Percentiles rank a stretch among this genome's conserved stretches.
These are phyloP conservation scores for Ginglymostoma cirratum DNA, from an alignment of 2,113 vertebrate genomes.

Conservation along the genomic window DNA sequence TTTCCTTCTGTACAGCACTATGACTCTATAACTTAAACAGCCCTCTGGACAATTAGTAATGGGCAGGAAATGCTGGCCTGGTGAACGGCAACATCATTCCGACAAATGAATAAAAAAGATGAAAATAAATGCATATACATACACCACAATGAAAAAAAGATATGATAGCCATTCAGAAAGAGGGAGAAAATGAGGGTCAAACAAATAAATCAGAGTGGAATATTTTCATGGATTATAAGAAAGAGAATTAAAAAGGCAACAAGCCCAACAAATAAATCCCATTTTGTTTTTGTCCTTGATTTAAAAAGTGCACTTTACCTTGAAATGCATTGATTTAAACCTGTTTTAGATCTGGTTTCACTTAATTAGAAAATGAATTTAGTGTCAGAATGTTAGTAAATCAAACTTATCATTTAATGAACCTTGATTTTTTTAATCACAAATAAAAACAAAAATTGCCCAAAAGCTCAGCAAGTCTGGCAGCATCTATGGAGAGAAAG, in stretches of 20 bases:
- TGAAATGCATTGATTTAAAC: not conserved
- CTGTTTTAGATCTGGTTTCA: not conserved
- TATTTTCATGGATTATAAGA: not conserved
- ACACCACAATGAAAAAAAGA: not conserved
- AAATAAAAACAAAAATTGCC: too few species aligned
- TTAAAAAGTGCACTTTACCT: not conserved
- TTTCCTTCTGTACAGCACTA: too few species aligned
- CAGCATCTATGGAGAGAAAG: too few species aligned
- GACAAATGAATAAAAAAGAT: not conserved
- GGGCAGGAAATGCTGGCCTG: too few species aligned
- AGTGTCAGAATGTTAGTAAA: not conserved
- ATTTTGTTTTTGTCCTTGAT: not conserved
- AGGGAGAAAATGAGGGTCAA: not conserved
- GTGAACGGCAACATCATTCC: too few species aligned
- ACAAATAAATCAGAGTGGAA: not conserved
- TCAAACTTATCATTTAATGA: not conserved
- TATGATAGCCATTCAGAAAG: not conserved
- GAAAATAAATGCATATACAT: not conserved
- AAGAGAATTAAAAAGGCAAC: not conserved
- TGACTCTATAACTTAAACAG: too few species aligned
- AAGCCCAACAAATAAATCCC: not conserved
- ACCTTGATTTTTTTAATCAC: not conserved
- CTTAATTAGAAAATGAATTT: not conserved
- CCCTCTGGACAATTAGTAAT: too few species aligned
- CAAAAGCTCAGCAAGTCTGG: too few species aligned